Conservation (phyloP, 1,140 invertebrate genomes). For the Ceratina calcarata region DNA sequence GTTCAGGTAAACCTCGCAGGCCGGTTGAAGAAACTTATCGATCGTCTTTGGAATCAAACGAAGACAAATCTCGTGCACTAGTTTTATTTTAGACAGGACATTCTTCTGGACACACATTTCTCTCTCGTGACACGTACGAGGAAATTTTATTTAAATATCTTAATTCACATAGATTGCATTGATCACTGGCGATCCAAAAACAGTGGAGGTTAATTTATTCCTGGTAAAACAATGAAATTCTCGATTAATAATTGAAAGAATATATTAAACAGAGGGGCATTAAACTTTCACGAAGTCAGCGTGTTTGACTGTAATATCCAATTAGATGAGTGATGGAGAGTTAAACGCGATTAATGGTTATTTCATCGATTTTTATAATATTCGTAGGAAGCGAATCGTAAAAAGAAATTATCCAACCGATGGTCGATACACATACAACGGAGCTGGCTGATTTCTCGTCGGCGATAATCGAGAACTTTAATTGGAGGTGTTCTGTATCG, state of each 20-base stretch:
- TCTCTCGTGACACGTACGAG: no score
- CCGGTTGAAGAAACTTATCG: neutral
- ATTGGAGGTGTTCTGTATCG: constrained; percentile 44
- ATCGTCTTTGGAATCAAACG: neutral
- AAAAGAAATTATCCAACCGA: constrained; percentile 14
- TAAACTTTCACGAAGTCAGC: no score
- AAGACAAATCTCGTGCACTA: no score
- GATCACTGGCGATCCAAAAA: no score
- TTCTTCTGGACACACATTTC: no score
- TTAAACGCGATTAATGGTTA: neutral
- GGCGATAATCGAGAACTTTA: constrained; percentile 53
- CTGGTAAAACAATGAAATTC: no score
- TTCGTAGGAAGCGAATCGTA: neutral
- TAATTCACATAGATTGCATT: no score
- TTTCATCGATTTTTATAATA: neutral
- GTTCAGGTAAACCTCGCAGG: neutral
- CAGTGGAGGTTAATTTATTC: no score
- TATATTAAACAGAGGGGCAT: no score
- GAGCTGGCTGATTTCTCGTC: constrained; percentile 39
- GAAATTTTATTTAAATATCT: no score
- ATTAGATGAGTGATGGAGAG: neutral
- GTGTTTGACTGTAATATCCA: neutral
- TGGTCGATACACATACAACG: constrained; percentile 25
- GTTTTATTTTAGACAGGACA: no score
- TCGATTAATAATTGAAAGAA: neutral